Evolutionary conservation across 2,113 vertebrate genomes (phyloP), one percentile per base, ranked within the genome.

Genomic region (Zootoca vivipara): DNA sequence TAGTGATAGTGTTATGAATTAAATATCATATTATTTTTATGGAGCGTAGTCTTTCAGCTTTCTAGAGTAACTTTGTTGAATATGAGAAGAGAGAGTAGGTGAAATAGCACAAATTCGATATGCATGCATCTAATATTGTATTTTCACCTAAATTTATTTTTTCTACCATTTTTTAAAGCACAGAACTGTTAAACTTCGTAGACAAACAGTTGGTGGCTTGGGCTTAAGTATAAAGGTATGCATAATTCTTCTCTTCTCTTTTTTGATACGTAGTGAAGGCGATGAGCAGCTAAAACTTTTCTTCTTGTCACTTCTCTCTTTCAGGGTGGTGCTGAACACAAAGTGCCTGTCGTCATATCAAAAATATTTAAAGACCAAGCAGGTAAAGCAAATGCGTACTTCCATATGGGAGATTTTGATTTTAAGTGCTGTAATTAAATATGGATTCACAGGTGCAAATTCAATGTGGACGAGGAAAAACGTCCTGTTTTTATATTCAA

Each of bases 211-310:
- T 95, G 98, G 98, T 73, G 97, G 98, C 95, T 97, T 99, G 96
- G 98, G 98, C 95, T 96, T 99, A 93, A 99, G 98, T 95, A 98
- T 99, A 96, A 99, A 99, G 98, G 98, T 99, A 98, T 92, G 98
- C 18, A 24, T 2, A 35, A 70, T 2, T 33, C 79, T 75, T 35
- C 46, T 52, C 46, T 52, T 82, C 83, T 18, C 82, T 38, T 20
- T 72, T 91, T 67, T 72, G 7, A 35, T 3, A 1, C 80, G 6
- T 70, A 16, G 1, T 24, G 20, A 40, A 78, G 62, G 10, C 33
- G 62, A 78, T 69, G 30, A n/a, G 83, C 24, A 65, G 38, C 3
- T 87, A 35, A 33, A 35, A 73, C 77, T 80, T 30, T 95, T 58
- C 90, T 52, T 12, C 3, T 82, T 83, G 35, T 70, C 81, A 0